phyloP scores from a whole-genome alignment of 1,140 invertebrate species.

The Platorchestia sp. region DNA sequence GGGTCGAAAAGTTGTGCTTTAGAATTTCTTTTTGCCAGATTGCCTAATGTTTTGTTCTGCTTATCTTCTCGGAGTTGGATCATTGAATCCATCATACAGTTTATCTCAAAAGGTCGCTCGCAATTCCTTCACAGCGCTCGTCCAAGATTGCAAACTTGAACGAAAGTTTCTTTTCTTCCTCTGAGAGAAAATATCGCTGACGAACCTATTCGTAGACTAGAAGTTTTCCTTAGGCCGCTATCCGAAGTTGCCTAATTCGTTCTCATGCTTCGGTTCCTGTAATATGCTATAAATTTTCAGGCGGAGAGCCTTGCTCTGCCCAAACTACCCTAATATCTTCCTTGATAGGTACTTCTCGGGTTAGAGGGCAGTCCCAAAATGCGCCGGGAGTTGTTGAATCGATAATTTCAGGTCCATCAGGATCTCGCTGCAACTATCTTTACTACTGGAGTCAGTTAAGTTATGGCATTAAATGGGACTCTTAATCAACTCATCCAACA shows the following conservation, averaged over 20 bases:
- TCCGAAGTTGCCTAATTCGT: conserved; percentile 21
- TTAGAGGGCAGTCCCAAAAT: conserved; percentile 26
- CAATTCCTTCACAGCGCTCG: not conserved
- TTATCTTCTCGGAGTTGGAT: not conserved
- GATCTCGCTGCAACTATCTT: not conserved
- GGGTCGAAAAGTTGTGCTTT: not conserved
- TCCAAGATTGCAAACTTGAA: not conserved
- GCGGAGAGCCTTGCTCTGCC: not conserved
- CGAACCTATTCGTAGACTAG: conserved; percentile 2
- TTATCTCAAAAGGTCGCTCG: not conserved
- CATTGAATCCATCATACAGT: not conserved
- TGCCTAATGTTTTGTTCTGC: not conserved
- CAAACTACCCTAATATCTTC: conserved; percentile 3
- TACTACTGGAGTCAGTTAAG: not conserved
- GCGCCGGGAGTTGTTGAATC: not conserved
- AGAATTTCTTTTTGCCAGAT: not conserved
- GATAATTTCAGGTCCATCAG: not conserved
- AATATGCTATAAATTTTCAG: conserved; percentile 30
- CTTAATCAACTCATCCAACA: not conserved
- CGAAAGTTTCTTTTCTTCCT: not conserved
- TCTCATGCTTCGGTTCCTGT: conserved; percentile 19
- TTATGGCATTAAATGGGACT: not conserved
- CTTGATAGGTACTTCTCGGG: not conserved
- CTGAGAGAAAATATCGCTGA: conserved; percentile 20
- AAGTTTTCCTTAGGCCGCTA: not conserved